phyloP scores from a whole-genome alignment of 1,140 invertebrate genomes.

The Drosophila yakuba region DNA sequence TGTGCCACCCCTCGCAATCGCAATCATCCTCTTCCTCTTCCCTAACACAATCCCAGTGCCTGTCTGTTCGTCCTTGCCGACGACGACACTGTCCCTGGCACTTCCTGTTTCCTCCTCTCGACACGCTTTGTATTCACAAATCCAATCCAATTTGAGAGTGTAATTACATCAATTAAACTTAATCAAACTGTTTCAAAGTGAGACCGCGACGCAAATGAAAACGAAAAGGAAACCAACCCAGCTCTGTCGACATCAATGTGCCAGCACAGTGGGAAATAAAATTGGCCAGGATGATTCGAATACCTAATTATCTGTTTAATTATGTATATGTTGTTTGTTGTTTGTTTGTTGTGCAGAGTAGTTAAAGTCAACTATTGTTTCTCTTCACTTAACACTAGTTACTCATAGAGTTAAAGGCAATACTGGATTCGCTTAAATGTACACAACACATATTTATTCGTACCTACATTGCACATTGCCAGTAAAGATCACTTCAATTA shows the following conservation, averaged over 20 bases:
- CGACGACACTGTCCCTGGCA: too few relatives aligned
- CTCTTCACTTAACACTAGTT: too few relatives aligned
- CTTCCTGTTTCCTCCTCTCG: not conserved
- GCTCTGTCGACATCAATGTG: not conserved
- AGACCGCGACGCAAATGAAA: slow-evolving; percentile 54
- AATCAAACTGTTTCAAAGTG: slow-evolving; percentile 80
- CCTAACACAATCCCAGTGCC: not conserved
- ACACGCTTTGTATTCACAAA: slow-evolving; percentile 75
- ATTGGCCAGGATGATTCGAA: not conserved
- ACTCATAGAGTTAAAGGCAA: too few relatives aligned
- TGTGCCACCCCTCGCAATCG: not conserved
- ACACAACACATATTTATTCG: too few relatives aligned
- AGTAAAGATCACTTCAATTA: too few relatives aligned
- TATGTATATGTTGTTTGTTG: too few relatives aligned
- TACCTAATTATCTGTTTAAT: not conserved
- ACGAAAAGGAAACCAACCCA: slow-evolving; percentile 47
- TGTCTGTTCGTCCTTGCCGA: slow-evolving; percentile 15
- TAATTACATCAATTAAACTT: slow-evolving; percentile 83
- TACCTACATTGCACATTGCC: too few relatives aligned
- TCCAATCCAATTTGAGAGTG: slow-evolving; percentile 80
- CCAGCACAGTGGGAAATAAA: slow-evolving; percentile 4
- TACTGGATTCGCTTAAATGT: too few relatives aligned
- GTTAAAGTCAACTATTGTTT: too few relatives aligned
- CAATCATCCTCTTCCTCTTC: not conserved
- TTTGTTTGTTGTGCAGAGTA: too few relatives aligned